Evolutionary conservation across 2,113 vertebrate species (phyloP).

Genomic region (Asarcornis scutulata): DNA sequence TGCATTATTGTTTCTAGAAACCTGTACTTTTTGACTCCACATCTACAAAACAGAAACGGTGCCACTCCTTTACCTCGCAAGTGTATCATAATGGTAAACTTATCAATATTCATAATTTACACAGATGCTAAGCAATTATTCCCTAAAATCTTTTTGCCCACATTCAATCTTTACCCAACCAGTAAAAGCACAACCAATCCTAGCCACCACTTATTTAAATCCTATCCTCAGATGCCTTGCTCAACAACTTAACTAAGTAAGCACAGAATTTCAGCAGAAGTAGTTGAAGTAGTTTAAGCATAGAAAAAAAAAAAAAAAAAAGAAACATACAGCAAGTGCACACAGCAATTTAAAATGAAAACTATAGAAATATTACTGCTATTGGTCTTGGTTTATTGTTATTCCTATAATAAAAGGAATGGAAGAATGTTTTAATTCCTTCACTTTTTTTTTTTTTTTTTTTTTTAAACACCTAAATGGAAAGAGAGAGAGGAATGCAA

Average conservation of each 20-base stretch:
- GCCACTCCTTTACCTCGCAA: neutral
- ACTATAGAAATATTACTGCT: neutral
- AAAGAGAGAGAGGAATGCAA: neutral
- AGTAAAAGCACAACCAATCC: neutral
- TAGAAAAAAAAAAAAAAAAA: neutral
- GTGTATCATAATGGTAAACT: neutral
- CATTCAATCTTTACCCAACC: neutral
- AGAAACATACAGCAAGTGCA: neutral
- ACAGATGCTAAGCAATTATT: neutral
- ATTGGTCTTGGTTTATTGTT: neutral
- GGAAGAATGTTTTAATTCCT: neutral
- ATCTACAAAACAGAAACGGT: neutral
- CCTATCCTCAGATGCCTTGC: neutral
- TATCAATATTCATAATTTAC: neutral
- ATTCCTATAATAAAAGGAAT: neutral
- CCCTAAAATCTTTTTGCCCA: neutral
- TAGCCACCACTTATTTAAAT: neutral
- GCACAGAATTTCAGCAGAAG: neutral
- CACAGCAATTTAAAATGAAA: neutral
- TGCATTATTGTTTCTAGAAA: neutral
- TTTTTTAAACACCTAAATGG: neutral
- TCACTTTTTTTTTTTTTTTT: too few species aligned
- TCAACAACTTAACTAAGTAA: neutral
- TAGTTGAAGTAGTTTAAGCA: neutral
- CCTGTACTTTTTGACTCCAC: neutral